phyloP scores from a whole-genome alignment of 2,797 vertebrate species.

The Lepilemur septentrionalis region DNA sequence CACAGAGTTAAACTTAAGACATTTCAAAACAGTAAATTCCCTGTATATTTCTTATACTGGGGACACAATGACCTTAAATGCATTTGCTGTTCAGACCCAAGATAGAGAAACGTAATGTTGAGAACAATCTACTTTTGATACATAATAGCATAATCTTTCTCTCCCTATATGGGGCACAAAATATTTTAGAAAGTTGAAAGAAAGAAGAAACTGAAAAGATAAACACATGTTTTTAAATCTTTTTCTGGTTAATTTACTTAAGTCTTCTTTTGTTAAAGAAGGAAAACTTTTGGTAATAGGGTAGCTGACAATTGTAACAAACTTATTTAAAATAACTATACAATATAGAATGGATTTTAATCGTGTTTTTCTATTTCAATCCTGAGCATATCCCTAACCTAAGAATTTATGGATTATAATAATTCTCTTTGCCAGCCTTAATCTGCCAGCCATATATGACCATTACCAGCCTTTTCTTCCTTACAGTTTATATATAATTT shows the following conservation, averaged over 20 bases:
- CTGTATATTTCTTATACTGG: neutral
- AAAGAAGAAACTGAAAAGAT: neutral
- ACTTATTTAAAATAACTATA: neutral
- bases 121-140: neutral
- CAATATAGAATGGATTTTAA: neutral
- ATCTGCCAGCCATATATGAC: neutral
- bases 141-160: neutral
- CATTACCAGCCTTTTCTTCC: neutral
- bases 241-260: neutral
- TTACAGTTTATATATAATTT: slow-evolving; percentile 16
- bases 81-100: neutral
- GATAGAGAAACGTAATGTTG: neutral
- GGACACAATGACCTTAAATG: neutral
- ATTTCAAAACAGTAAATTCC: neutral
- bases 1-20: neutral
- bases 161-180: neutral
- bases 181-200: neutral
- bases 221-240: neutral
- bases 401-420: neutral
- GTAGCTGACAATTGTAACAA: neutral
- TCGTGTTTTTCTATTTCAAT: neutral
- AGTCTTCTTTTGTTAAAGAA: neutral
- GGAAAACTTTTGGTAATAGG: neutral
- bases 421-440: neutral
- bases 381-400: neutral